A percentile compares a stretch with the other conserved stretches of the same genome.
phyloP scores from a whole-genome alignment of 1,140 invertebrate species.

The Sesamia nonagrioides region DNA sequence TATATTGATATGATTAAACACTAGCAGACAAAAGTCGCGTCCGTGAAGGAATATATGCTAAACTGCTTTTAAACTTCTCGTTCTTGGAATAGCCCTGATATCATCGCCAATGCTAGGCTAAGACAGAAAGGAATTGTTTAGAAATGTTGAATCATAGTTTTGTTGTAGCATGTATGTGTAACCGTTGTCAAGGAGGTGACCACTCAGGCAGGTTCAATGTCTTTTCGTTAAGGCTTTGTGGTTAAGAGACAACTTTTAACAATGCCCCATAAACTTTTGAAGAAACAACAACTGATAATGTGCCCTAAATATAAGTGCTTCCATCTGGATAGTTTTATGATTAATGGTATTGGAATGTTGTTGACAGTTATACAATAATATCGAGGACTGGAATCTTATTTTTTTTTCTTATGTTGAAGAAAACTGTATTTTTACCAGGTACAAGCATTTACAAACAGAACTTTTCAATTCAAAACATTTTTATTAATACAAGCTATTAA shows the following conservation, averaged over 20 bases:
- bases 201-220: conserved; percentile 74
- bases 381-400: background rate
- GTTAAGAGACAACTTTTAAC: conserved; percentile 71
- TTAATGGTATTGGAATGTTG: conserved; percentile 60
- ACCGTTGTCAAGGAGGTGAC: conserved; percentile 66
- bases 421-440: no score
- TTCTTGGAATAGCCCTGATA: conserved; percentile 55
- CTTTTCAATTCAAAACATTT: no score
- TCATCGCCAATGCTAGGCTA: conserved; percentile 63
- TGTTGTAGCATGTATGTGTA: conserved; percentile 54
- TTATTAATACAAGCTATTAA: background rate
- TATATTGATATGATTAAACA: background rate
- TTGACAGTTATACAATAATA: background rate
- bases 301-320: conserved; percentile 71
- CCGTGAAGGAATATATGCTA: background rate
- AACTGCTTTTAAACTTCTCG: background rate
- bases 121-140: conserved; percentile 52
- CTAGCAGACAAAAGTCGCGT: background rate
- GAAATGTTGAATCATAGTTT: conserved; percentile 73
- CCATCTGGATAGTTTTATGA: conserved; percentile 59
- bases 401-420: no score
- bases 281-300: conserved; percentile 72
- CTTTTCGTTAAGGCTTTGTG: conserved; percentile 67
- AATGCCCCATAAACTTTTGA: conserved; percentile 69
- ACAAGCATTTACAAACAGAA: no score